A percentile compares a stretch with the other conserved stretches of the same genome.
Evolutionary conservation across 1,140 invertebrate genomes (phyloP).

Genomic region (Pseudobourletiella spinata): DNA sequence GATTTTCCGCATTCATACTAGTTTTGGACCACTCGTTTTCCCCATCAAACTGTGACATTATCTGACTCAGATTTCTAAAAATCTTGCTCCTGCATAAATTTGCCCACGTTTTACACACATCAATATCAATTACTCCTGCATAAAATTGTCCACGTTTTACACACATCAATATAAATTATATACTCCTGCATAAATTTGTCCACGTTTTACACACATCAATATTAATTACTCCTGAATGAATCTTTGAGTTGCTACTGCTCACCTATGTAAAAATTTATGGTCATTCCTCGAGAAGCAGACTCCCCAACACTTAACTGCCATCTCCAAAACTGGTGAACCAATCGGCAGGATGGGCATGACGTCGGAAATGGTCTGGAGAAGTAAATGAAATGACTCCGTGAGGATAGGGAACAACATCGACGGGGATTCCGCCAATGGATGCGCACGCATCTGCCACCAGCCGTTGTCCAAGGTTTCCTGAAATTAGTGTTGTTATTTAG

Average conservation of each 20-base stretch:
- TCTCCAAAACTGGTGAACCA: conserved; percentile 77
- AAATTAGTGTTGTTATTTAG: background rate
- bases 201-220: too few species aligned
- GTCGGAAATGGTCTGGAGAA: conserved; percentile 85
- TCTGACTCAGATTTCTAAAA: conserved; percentile 93
- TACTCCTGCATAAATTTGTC: conserved; percentile 48
- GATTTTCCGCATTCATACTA: conserved; percentile 18
- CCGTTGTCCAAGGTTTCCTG: conserved; percentile 32
- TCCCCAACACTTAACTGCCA: conserved; percentile 88
- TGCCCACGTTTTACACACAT: background rate
- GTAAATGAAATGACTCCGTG: conserved; percentile 71
- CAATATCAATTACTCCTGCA: too few species aligned
- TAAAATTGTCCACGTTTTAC: background rate
- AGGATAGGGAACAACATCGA: conserved; percentile 42
- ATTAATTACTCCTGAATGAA: too few species aligned
- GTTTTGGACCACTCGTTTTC: conserved; percentile 41
- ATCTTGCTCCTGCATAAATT: conserved; percentile 61
- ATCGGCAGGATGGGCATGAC: conserved; percentile 81
- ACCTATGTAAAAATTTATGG: conserved; percentile 85
- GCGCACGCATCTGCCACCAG: conserved; percentile 33
- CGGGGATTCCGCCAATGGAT: conserved; percentile 30
- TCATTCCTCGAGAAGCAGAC: conserved; percentile 78
- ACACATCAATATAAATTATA: too few species aligned
- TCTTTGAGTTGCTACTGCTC: too few species aligned
- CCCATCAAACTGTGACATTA: conserved; percentile 85